Conservation (phyloP, 2,888 invertebrate species). For the Pycnomerus fuliginosus region DNA sequence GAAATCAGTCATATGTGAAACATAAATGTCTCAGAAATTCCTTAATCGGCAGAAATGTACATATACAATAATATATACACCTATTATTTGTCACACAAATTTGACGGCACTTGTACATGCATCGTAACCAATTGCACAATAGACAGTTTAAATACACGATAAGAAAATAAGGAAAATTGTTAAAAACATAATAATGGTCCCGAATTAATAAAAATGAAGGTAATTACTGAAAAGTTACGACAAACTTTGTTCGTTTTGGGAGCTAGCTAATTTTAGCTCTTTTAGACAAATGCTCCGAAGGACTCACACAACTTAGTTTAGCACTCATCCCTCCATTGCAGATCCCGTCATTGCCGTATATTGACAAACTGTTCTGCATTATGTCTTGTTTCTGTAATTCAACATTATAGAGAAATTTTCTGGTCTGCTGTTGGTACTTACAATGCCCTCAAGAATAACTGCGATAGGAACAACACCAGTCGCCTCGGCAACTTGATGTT, state of each 20-base stretch:
- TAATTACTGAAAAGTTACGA: slow-evolving; percentile 38
- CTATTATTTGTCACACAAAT: slow-evolving; percentile 48
- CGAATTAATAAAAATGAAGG: slow-evolving; percentile 14
- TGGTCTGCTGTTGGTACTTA: too few relatives aligned
- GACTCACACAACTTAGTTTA: slow-evolving; percentile 49
- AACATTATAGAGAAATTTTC: too few relatives aligned
- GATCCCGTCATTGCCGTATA: slow-evolving; percentile 42
- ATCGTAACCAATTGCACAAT: slow-evolving; percentile 43
- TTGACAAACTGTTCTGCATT: slow-evolving; percentile 46
- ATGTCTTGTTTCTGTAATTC: slow-evolving; percentile 52
- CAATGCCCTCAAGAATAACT: slow-evolving; percentile 75
- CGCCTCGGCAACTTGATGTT: slow-evolving; percentile 92
- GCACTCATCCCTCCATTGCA: slow-evolving; percentile 37
- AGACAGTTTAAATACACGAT: slow-evolving; percentile 30
- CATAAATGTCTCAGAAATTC: slow-evolving; percentile 6
- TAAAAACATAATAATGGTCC: slow-evolving; percentile 25
- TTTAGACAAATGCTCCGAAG: slow-evolving; percentile 48
- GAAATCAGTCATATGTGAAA: slow-evolving; percentile 18
- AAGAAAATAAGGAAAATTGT: slow-evolving; percentile 12
- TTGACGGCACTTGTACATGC: slow-evolving; percentile 47
- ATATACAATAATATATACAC: slow-evolving; percentile 41
- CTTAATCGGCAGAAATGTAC: slow-evolving; percentile 35
- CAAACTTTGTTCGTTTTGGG: slow-evolving; percentile 35
- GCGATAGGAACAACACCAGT: slow-evolving; percentile 91
- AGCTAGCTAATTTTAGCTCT: slow-evolving; percentile 55